Base-by-base conservation (phyloP, 2,888 invertebrate genomes). In the Neuroscelio doddi region DNA sequence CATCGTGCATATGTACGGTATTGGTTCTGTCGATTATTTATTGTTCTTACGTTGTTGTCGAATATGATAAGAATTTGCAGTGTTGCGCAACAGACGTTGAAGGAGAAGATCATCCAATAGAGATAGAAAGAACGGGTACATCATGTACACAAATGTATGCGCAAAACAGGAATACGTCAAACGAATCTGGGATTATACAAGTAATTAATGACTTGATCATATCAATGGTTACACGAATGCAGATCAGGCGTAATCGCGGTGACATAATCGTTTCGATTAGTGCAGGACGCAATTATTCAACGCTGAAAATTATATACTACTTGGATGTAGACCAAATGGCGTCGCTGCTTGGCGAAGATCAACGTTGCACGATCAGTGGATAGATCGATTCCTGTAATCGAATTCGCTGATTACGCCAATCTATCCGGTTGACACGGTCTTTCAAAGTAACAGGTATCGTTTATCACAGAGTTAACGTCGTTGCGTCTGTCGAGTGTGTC, bases 241-340 rank as follows among this genome's bases (percentile, higher is more conserved):
- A 70, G 68, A 66, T 71, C 74, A 70, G 69, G 64, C 70, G 76
- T 77, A 79, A 78, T 80, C 76, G 75, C 70, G 67, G 70, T 73
- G 78, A 80, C 78, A 75, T 78, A 80, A 82, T 80, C 75, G 74
- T 74, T 73, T 62, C 72, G 73, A 78, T 77, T 77, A 75, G 55
- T 58, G 70, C 59, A 61, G 58, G 69, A n/a, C 66, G 73, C 75
- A 75, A 79, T 77, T 74, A 71, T 74, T 76, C 72, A 69, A 72
- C 69, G 68, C 57, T 70, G 76, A 44, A 50, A 58, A 58, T 58
- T 50, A 50, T 58, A 58, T 38, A 12, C 17, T 12, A 3, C 3
- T n/a, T 1, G 10, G 1, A 32, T 10, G 32, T 12, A 12, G 4
- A n/a, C n/a, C n/a, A n/a, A n/a, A n/a, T n/a, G 32, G 12, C 3